Base-by-base conservation (phyloP, 2,888 invertebrate species). In the Helicoverpa assulta region DNA sequence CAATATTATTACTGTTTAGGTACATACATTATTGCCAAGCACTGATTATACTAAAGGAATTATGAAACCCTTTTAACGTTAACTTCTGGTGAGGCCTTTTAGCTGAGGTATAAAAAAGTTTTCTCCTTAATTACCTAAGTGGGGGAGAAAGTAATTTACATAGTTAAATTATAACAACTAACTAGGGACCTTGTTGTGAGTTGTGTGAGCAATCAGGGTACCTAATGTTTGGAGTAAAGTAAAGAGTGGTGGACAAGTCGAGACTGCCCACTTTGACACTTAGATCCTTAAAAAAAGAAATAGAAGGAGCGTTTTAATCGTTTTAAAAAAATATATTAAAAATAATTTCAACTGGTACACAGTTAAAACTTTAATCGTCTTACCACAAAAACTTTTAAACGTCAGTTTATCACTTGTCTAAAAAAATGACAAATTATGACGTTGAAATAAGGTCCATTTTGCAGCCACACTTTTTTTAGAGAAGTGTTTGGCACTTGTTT, bases 41-140 rank as follows among this genome's bases (percentile, higher is more conserved):
- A 18, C 50, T 29, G n/a, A 54, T 43, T 59, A 59, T 5, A 47
- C 6, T n/a, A 50, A 47, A 14, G 8, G 50, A 54, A 40, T 33
- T n/a, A 18, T 33, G 12, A 33, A n/a, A 10, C 21, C 1, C 50
- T 58, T 53, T 43, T 37, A 29, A 37, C 19, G n/a, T 33, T 50
- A 40, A 29, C 40, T 16, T 6, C 54, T 43, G 60, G 50, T 56
- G 19, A 7, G 7, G 5, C 37, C 5, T 47, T 26, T 59, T 37
- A 52, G 51, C 43, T 66, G 18, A 56, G 50, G 21, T 33, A 37
- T 63, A 21, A 7, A 58, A 66, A 54, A 51, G 50, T n/a, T 16
- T 47, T 47, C 2, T n/a, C 16, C 47, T n/a, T 5, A 47, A 72
- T 64, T 72, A 52, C 12, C 10, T 21, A 29, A 52, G 43, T 26